Conservation (phyloP, 1,140 invertebrate species). For the Gonatopus flavifemur region DNA sequence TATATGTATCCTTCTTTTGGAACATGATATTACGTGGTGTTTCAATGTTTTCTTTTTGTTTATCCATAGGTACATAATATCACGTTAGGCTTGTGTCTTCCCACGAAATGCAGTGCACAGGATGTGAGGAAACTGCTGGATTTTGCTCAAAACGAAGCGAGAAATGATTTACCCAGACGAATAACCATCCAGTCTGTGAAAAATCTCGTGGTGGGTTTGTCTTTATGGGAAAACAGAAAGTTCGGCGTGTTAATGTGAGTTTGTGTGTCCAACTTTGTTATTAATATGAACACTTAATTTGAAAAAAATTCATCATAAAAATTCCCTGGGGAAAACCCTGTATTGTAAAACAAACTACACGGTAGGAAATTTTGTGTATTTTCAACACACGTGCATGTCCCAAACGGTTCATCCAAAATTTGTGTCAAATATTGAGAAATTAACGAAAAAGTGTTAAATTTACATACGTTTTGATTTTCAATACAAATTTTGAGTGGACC, state of each 20-base stretch:
- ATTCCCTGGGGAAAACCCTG: no score
- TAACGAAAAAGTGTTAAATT: no score
- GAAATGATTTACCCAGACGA: slow-evolving; percentile 21
- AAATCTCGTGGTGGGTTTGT: slow-evolving; percentile 34
- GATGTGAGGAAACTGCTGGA: slow-evolving; percentile 34
- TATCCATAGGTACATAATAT: slow-evolving; percentile 33
- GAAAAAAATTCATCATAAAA: background rate
- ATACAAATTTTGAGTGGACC: no score
- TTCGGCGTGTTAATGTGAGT: slow-evolving; percentile 45
- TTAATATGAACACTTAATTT: slow-evolving; percentile 1
- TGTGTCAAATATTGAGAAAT: no score
- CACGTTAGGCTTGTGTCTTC: slow-evolving; percentile 45
- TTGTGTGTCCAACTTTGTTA: slow-evolving; percentile 1
- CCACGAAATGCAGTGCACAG: slow-evolving; percentile 30
- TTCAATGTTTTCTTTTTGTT: slow-evolving; percentile 1
- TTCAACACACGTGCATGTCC: no score
- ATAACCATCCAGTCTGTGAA: slow-evolving; percentile 32
- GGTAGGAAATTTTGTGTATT: no score
- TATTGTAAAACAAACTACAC: no score
- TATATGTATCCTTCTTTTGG: no score
- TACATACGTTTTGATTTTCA: no score
- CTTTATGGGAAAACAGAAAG: slow-evolving; percentile 35
- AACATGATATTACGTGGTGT: no score
- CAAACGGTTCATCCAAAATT: no score
- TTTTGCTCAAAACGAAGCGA: slow-evolving; percentile 18